Evolutionary conservation across 2,113 vertebrate species (phyloP), one percentile per base, ranked within the genome.

Genomic region (Tautogolabrus adspersus): DNA sequence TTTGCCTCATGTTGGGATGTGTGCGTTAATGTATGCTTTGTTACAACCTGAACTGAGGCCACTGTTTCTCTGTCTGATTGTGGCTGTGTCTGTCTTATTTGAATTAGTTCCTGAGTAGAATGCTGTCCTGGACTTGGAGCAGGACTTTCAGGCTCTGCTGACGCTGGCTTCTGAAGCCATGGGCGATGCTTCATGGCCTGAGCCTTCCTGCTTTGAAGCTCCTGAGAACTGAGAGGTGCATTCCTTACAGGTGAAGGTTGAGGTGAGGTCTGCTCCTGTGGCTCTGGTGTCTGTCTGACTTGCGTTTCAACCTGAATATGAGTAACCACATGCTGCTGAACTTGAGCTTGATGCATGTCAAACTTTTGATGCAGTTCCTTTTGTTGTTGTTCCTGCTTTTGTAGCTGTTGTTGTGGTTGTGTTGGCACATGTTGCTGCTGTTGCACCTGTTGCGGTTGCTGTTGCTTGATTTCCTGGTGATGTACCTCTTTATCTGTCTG

Each of bases 171-270:
- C 62, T 94, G 91, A 47, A 94, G 87, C 94, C 94, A 95, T 9
- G 94, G 94, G 5, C 94, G 90, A 64, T 93, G 94, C 66, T 89
- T 91, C 58, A 77, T 47, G 19, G 85, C 89, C 55, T 83, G 85
- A 12, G 90, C 81, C 38, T 94, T 95, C 71, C 82, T 88, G 26
- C 52, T 80, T 58, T 92, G 88, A 23, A 92, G 79, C 22, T 92
- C 81, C 38, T 83, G 69, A 5, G 86, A 57, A 42, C 63, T 84
- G 9, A 81, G 23, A 47, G 59, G 21, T 0, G 57, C 46, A 66
- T 92, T 90, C 81, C 81, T 85, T 8, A 23, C 21, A 46, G 60
- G 1, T 58, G 70, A 55, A 67, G 81, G 58, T 5, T 77, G 77
- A 38, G 23, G 18, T 44, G 22, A 34, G 19, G 49, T 58, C 74